Conservation (phyloP, 1,140 invertebrate genomes). For the Neelides sp. region DNA sequence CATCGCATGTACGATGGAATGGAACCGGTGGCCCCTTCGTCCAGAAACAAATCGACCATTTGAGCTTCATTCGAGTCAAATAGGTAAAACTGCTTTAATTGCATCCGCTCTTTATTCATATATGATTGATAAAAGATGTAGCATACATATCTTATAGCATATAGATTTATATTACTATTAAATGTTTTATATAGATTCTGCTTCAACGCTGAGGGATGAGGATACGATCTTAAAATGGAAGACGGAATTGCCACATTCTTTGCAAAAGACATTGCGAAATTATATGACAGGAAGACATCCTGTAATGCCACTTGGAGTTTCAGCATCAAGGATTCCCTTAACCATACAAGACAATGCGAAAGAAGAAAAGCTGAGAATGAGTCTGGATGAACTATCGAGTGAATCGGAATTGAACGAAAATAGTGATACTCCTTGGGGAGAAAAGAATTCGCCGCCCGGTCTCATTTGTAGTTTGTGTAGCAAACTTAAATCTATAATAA, state of each 20-base stretch:
- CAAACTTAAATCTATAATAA: conserved; percentile 17
- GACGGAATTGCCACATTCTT: conserved; percentile 10
- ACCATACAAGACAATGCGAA: conserved; percentile 11
- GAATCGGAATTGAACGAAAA: conserved; percentile 19
- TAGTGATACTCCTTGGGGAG: conserved; percentile 20
- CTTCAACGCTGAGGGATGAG: conserved; percentile 14
- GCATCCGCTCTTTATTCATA: no score
- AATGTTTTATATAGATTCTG: conserved; percentile 13
- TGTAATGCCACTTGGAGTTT: conserved; percentile 24
- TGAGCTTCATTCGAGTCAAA: conserved; percentile 11
- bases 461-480: conserved; percentile 25
- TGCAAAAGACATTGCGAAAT: conserved; percentile 14
- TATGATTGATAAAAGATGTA: not conserved
- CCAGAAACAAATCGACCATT: conserved; percentile 16
- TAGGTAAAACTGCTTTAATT: conserved; percentile 8
- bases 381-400: conserved; percentile 6
- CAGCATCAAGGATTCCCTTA: conserved; percentile 23
- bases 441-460: conserved; percentile 17
- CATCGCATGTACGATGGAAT: conserved; percentile 27
- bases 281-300: conserved; percentile 16
- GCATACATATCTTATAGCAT: conserved; percentile 1
- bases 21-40: conserved; percentile 23
- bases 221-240: conserved; percentile 17
- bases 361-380: not conserved
- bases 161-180: conserved; percentile 1